Conservation (phyloP, 2,113 vertebrate species). For the Esox niger region DNA sequence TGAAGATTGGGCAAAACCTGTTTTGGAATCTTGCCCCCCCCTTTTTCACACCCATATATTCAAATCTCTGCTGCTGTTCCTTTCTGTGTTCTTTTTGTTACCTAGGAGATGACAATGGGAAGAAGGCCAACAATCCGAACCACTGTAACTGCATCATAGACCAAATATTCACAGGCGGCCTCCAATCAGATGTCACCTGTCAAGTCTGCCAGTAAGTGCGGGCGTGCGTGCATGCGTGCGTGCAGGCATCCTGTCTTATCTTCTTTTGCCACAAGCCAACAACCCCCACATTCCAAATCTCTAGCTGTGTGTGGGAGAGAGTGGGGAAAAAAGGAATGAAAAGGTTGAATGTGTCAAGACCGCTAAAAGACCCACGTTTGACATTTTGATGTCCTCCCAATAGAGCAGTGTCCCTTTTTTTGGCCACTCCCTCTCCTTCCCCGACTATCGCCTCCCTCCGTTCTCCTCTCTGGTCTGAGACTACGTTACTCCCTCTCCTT, state of each 20-base stretch:
- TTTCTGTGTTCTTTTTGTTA: slow-evolving; percentile 24
- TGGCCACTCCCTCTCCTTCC: not conserved
- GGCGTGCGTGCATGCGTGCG: slow-evolving; percentile 4
- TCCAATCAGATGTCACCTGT: slow-evolving; percentile 97
- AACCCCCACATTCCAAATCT: not conserved
- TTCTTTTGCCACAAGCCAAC: too few relatives aligned
- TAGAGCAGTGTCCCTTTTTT: slow-evolving; percentile 9
- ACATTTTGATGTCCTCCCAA: not conserved
- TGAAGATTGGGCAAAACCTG: too few relatives aligned
- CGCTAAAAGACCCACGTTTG: not conserved
- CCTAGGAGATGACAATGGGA: slow-evolving; percentile 91
- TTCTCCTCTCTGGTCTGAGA: not conserved
- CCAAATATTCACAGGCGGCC: slow-evolving; percentile 96
- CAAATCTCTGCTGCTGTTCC: too few relatives aligned
- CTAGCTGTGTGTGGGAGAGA: not conserved
- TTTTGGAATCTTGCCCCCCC: too few relatives aligned
- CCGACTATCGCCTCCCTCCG: not conserved
- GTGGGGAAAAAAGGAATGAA: not conserved
- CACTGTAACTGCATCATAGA: slow-evolving; percentile 99
- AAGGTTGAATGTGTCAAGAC: not conserved
- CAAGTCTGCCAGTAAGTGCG: slow-evolving; percentile 94
- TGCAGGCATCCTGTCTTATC: not conserved
- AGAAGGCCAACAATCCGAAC: slow-evolving; percentile 97
- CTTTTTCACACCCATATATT: too few relatives aligned
- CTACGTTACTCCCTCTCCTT: not conserved